phyloP scores from a whole-genome alignment of 2,888 invertebrate species.

The Rhimphoctona megacephalus region DNA sequence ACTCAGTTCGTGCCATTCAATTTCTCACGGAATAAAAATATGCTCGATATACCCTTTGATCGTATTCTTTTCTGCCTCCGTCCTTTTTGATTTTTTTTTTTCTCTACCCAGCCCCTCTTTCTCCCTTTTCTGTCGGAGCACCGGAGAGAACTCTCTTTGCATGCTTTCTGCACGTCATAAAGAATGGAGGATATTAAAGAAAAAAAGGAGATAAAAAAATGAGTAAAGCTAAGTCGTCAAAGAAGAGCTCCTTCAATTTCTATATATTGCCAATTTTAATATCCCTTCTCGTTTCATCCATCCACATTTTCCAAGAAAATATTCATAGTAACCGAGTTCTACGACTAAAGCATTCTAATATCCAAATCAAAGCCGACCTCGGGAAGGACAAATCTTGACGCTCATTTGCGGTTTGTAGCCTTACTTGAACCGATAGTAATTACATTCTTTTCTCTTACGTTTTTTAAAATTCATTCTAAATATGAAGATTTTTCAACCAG shows the following conservation, averaged over 20 bases:
- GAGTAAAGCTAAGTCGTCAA: conserved; percentile 26
- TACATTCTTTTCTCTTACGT: background rate
- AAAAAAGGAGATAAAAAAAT: background rate
- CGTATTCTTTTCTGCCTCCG: conserved; percentile 34
- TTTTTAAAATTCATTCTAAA: background rate
- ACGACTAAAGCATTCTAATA: conserved; percentile 50
- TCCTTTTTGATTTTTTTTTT: conserved; percentile 25
- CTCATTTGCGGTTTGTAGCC: background rate
- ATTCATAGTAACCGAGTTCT: conserved; percentile 20
- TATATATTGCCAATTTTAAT: conserved; percentile 55
- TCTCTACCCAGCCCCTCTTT: background rate
- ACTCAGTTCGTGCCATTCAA: conserved; percentile 41
- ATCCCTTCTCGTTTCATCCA: conserved; percentile 33
- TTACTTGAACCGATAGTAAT: background rate
- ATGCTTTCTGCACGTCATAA: conserved; percentile 28
- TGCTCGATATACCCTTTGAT: conserved; percentile 59
- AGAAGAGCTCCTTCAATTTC: conserved; percentile 38
- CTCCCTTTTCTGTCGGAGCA: background rate
- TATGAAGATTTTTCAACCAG: background rate
- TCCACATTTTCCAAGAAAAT: conserved; percentile 25
- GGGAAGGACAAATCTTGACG: background rate
- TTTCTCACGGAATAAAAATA: conserved; percentile 55
- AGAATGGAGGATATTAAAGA: conserved; percentile 22
- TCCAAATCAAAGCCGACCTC: conserved; percentile 1
- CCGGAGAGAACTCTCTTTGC: conserved; percentile 31